Evolutionary conservation across 2,113 vertebrate genomes (phyloP).

Genomic region (Coracopsis vasa): DNA sequence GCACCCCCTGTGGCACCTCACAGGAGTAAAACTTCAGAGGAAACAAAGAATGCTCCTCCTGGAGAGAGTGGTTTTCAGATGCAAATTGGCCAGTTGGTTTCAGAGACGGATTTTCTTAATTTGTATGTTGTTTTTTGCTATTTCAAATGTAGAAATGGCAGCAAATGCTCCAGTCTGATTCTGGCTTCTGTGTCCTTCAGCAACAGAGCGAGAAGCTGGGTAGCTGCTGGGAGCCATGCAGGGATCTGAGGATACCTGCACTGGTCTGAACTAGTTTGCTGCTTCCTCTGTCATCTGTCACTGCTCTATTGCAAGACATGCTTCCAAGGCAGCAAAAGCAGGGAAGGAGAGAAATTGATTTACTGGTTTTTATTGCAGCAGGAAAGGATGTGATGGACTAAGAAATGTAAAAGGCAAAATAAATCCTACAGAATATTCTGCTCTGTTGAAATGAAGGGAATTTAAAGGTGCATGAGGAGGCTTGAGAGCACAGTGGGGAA

Average conservation of each 20-base stretch:
- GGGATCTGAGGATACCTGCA: not conserved
- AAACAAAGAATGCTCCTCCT: not conserved
- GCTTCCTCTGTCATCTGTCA: not conserved
- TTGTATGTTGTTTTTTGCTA: not conserved
- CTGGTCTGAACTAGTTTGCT: conserved; percentile 20
- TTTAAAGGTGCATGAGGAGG: not conserved
- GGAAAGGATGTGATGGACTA: not conserved
- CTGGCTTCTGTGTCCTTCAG: not conserved
- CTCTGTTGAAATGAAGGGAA: not conserved
- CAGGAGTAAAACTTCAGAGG: not conserved
- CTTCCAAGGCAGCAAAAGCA: not conserved
- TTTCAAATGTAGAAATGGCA: not conserved
- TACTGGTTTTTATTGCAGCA: not conserved
- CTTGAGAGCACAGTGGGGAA: not conserved
- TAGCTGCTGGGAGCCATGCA: not conserved
- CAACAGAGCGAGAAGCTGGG: not conserved
- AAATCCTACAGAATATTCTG: not conserved
- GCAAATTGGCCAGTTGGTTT: not conserved
- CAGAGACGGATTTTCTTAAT: conserved; percentile 16
- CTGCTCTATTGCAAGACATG: rapidly evolving
- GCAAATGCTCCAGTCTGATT: not conserved
- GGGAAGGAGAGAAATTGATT: not conserved
- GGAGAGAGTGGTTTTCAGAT: not conserved
- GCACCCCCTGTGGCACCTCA: rapidly evolving
- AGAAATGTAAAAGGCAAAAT: not conserved